phyloP scores from a whole-genome alignment of 2,113 vertebrate genomes.

The Melanerpes aurifrons region DNA sequence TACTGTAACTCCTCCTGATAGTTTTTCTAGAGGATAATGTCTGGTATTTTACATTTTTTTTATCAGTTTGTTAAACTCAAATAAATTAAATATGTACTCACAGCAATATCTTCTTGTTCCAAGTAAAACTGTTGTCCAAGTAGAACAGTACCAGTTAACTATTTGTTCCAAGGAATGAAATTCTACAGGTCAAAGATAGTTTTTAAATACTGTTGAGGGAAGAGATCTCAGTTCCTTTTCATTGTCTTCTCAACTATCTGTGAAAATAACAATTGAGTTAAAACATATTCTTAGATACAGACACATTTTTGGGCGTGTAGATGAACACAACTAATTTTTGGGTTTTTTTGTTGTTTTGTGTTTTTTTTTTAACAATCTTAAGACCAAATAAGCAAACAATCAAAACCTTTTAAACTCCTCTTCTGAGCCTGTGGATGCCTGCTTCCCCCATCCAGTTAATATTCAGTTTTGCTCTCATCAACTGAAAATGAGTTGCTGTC shows the following conservation, averaged over 20 bases:
- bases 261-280: neutral
- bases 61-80: neutral
- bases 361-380: neutral
- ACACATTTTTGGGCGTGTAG: neutral
- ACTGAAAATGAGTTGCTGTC: neutral
- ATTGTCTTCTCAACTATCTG: neutral
- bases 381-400: neutral
- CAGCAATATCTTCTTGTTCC: neutral
- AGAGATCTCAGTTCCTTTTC: neutral
- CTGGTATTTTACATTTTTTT: conserved; percentile 4
- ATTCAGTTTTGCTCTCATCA: neutral
- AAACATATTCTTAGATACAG: neutral
- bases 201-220: neutral
- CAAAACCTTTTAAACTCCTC: neutral
- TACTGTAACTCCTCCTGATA: neutral
- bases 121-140: too few relatives aligned
- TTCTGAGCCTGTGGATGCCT: neutral
- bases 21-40: neutral
- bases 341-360: too few relatives aligned
- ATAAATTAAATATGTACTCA: conserved; percentile 15
- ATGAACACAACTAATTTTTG: neutral
- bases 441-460: neutral
- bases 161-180: neutral
- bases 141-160: neutral
- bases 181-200: neutral